Percentiles rank a stretch among this genome's conserved stretches.
phyloP scores from a whole-genome alignment of 2,888 invertebrate species.

The Atherix ibis region DNA sequence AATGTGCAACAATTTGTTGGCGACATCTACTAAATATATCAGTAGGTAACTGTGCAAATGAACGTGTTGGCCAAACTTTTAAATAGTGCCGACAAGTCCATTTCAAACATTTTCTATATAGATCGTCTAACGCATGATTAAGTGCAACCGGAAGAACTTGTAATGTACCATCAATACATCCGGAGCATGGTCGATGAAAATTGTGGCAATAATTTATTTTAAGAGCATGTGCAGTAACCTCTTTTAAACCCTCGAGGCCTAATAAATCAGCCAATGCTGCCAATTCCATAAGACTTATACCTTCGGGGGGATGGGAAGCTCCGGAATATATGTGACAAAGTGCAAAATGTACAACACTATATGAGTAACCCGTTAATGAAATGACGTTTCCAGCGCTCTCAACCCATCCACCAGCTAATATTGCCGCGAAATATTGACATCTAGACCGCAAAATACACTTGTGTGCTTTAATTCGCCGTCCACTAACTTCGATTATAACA shows the following conservation, averaged over 20 bases:
- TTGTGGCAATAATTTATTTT: constrained; percentile 84
- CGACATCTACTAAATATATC: constrained; percentile 72
- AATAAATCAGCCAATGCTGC: constrained; percentile 81
- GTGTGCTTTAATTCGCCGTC: constrained; percentile 71
- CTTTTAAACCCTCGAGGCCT: constrained; percentile 78
- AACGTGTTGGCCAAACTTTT: constrained; percentile 80
- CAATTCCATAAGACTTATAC: constrained; percentile 70
- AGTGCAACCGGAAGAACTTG: constrained; percentile 77
- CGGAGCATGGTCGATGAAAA: constrained; percentile 85
- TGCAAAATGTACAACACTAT: constrained; percentile 76
- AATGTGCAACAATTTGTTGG: constrained; percentile 63
- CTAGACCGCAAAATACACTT: constrained; percentile 82
- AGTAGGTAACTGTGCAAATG: constrained; percentile 70
- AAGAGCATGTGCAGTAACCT: constrained; percentile 75
- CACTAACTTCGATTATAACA: constrained; percentile 69
- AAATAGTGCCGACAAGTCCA: constrained; percentile 81
- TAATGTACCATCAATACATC: constrained; percentile 71
- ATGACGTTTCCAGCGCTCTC: constrained; percentile 69
- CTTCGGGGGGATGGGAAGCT: constrained; percentile 71
- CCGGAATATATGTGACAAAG: constrained; percentile 91
- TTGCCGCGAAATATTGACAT: constrained; percentile 85
- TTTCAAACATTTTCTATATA: constrained; percentile 67
- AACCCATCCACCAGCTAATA: constrained; percentile 73
- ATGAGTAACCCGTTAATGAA: constrained; percentile 66
- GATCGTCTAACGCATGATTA: constrained; percentile 72